Evolutionary conservation across 2,797 vertebrate genomes (phyloP), one percentile per base, ranked within the genome.

Genomic region (Platalea minor): DNA sequence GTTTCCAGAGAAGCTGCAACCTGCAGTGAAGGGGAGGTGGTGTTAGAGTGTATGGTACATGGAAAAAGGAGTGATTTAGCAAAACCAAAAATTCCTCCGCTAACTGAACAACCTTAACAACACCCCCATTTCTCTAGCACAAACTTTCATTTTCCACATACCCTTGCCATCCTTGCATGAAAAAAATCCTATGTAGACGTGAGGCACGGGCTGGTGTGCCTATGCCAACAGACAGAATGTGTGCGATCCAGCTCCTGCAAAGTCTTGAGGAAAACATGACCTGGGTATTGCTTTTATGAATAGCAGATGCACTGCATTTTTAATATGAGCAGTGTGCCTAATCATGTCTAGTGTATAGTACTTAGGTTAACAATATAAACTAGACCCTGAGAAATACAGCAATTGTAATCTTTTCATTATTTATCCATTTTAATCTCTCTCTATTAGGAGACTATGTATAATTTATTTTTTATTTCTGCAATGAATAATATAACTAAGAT

Each of bases 401-500:
- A 93, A 95, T 91, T 95, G 89, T 95, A 87, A 95, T 95, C 45
- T 93, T 95, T 97, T 88, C 95, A 97, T 97, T 96, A 97, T 97
- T 97, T 93, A 97, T 97, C 95, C 88, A 72, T 96, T 96, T 96
- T 97, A 97, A 97, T 96, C 95, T 96, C 54, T 93, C 60, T 88
- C 94, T 94, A 93, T 96, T 97, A 97, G 94, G 83, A 93, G 78
- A 93, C 25, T 70, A 83, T 95, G 80, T 92, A 96, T 96, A 95
- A 95, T 96, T 97, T 86, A 90, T 92, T 90, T 93, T 95, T 96
- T 93, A 87, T 96, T 97, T 97, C 83, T 89, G 94, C 90, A 93
- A 94, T 96, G 91, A 93, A 95, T 96, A 95, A 89, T 96, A 91
- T 96, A 97, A 93, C 92, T 94, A 76, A 96, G 88, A 88, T 74